Percentiles rank a stretch among this genome's conserved stretches.
These are phyloP conservation scores for Bubo scandiacus DNA, from an alignment of 2,113 vertebrate genomes.

Conservation along the genomic window DNA sequence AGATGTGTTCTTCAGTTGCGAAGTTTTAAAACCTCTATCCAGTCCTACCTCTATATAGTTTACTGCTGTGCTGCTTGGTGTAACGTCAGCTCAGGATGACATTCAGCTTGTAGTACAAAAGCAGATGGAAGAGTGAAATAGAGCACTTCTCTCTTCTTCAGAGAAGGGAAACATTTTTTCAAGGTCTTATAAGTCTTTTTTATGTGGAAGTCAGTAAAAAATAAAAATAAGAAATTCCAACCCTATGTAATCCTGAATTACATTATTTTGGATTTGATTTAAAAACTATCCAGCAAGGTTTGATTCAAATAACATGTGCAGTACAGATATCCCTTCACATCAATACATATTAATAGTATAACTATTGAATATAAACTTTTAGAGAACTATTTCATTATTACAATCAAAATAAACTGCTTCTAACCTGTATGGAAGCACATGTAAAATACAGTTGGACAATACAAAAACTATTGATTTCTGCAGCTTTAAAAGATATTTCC, in stretches of 20 bases:
- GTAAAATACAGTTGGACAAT: not conserved
- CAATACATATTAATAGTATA: slow-evolving; percentile 30
- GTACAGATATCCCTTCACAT: slow-evolving; percentile 22
- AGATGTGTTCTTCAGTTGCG: not conserved
- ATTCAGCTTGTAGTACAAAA: not conserved
- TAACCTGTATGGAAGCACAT: not conserved
- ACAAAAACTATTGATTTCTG: not conserved
- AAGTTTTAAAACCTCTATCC: not conserved
- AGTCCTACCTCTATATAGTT: not conserved
- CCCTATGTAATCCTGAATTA: slow-evolving; percentile 22
- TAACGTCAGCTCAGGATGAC: not conserved
- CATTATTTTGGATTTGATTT: slow-evolving; percentile 31
- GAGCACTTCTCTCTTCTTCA: not conserved
- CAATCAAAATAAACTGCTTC: slow-evolving; percentile 33
- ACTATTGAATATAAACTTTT: slow-evolving; percentile 49
- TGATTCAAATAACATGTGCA: slow-evolving; percentile 49
- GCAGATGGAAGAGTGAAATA: slow-evolving; percentile 16
- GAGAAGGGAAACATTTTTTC: not conserved
- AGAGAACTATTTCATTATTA: slow-evolving; percentile 34
- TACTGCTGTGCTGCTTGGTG: not conserved
- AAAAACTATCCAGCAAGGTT: not conserved
- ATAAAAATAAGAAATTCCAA: slow-evolving; percentile 21
- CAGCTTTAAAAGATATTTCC: slow-evolving; percentile 13
- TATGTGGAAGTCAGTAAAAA: slow-evolving; percentile 39
- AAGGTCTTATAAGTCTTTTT: slow-evolving; percentile 25